Evolutionary conservation across 92 coral and sea anemone genomes (phyloP), one percentile per base, ranked within the genome.

Genomic region (Epizoanthus scotinus): DNA sequence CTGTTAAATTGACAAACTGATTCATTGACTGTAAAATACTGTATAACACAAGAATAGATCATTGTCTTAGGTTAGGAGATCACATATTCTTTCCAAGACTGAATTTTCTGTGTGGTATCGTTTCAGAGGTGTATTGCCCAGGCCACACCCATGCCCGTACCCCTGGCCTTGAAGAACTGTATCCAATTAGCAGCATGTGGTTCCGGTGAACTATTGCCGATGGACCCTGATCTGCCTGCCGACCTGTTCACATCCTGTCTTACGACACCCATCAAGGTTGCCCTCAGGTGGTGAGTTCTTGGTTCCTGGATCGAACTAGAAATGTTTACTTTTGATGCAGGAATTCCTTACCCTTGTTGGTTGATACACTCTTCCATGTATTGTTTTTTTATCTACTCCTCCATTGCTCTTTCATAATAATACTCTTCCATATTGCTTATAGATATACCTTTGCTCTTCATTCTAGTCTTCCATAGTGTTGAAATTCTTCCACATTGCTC

Each of bases 141-240:
- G 83, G 98, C 95, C 9, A 93, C 93, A 28, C 90, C 89, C 14
- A 81, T 84, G 78, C 98, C 98, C 8, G 84, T 88, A 13, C 95
- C 95, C 54, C 83, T 87, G 40, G 86, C 95, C 12, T 86, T 94
- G 78, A 95, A 95, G 86, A 91, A 95, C 90, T 95, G 98, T 66
- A 95, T 95, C 64, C 98, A 95, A 83, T 74, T 95, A 61, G 98
- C 98, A 19, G 91, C 98, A 6, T 95, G 98, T 71, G 86, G 86
- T 60, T 88, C 95, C 8, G 82, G 80, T 72, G 98, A 95, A 73
- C 77, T 95, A 26, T 78, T 95, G 8, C 98, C 98, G 59, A 95
- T 95, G 98, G 92, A 95, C 72, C 98, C 98, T 57, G 98, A 95
- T 59, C 89, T 95, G 10, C 98, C 98, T 22, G 98, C 98, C 0